These are phyloP conservation scores for Drosophila seguyi DNA, from an alignment of 1,140 invertebrate species.

Conservation along the genomic window DNA sequence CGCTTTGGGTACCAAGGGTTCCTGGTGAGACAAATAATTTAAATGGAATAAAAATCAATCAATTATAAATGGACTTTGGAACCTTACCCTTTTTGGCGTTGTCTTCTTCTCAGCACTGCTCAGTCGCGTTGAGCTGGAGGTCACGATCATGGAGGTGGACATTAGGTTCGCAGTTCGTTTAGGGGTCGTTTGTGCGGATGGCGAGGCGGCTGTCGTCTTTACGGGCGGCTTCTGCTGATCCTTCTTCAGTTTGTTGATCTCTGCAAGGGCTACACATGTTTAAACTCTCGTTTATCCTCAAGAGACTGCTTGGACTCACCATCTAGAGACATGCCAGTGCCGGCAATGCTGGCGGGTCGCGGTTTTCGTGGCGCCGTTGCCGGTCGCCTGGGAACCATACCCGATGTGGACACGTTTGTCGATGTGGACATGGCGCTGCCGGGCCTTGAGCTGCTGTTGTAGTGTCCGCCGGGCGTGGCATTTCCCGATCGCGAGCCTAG, in stretches of 20 bases:
- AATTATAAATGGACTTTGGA: no score
- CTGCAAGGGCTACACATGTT: slow-evolving; percentile 16
- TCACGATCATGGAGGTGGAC: slow-evolving; percentile 83
- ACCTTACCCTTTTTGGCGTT: slow-evolving; percentile 86
- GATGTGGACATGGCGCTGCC: slow-evolving; percentile 90
- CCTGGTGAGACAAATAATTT: no score
- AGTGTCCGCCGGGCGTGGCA: slow-evolving; percentile 88
- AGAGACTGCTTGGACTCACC: slow-evolving; percentile 42
- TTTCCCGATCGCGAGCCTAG: slow-evolving; percentile 88
- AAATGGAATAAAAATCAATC: no score
- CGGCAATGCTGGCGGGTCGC: slow-evolving; percentile 93
- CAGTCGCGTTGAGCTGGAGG: slow-evolving; percentile 77
- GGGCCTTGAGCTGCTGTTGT: slow-evolving; percentile 90
- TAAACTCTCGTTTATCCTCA: not conserved
- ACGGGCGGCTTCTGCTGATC: slow-evolving; percentile 78
- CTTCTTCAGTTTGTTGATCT: slow-evolving; percentile 82
- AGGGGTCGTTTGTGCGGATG: slow-evolving; percentile 82
- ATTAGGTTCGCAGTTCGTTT: slow-evolving; percentile 84
- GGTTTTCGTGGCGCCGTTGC: slow-evolving; percentile 73
- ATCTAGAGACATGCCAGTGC: slow-evolving; percentile 90
- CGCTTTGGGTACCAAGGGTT: no score
- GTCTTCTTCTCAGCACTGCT: slow-evolving; percentile 86
- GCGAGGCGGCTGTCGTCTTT: slow-evolving; percentile 70
- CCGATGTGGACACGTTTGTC: slow-evolving; percentile 83
- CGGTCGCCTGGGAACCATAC: slow-evolving; percentile 70